Evolutionary conservation across 2,888 invertebrate species (phyloP).

Genomic region (Monopis laevigella): DNA sequence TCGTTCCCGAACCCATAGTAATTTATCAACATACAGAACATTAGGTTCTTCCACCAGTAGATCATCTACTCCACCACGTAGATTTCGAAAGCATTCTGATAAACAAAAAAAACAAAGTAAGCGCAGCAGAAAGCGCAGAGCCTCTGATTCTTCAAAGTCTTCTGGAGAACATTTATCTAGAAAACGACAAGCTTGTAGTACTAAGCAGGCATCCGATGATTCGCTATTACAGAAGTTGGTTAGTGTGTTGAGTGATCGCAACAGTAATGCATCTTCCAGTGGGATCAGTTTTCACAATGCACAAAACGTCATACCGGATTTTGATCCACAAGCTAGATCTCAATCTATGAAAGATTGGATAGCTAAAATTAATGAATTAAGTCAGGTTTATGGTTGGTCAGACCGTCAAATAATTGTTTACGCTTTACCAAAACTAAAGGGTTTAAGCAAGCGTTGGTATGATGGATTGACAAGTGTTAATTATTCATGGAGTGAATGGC

Average conservation of each 20-base stretch:
- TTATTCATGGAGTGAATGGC: slow-evolving; percentile 20
- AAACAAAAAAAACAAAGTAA: no score
- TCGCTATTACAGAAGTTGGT: neutral
- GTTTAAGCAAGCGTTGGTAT: no score
- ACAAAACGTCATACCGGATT: slow-evolving; percentile 17
- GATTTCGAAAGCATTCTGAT: no score
- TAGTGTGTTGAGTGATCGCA: neutral
- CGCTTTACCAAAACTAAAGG: slow-evolving; percentile 18
- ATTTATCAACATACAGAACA: no score
- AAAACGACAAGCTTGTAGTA: no score
- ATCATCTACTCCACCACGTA: no score
- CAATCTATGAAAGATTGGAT: slow-evolving; percentile 20
- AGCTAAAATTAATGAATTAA: slow-evolving; percentile 18
- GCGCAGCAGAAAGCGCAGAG: no score
- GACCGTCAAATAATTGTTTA: slow-evolving; percentile 19
- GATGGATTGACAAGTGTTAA: slow-evolving; percentile 18
- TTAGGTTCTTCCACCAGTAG: no score
- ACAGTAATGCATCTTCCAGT: neutral
- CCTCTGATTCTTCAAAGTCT: no score
- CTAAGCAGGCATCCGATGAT: no score
- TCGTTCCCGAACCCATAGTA: no score
- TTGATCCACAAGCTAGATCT: slow-evolving; percentile 16
- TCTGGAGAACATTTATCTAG: no score
- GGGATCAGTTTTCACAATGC: neutral
- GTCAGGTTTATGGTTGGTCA: slow-evolving; percentile 19